Percentiles rank a stretch among this genome's conserved stretches.
These are phyloP conservation scores for Pristionchus mayeri DNA, from an alignment of 2,888 invertebrate genomes.

Conservation along the genomic window DNA sequence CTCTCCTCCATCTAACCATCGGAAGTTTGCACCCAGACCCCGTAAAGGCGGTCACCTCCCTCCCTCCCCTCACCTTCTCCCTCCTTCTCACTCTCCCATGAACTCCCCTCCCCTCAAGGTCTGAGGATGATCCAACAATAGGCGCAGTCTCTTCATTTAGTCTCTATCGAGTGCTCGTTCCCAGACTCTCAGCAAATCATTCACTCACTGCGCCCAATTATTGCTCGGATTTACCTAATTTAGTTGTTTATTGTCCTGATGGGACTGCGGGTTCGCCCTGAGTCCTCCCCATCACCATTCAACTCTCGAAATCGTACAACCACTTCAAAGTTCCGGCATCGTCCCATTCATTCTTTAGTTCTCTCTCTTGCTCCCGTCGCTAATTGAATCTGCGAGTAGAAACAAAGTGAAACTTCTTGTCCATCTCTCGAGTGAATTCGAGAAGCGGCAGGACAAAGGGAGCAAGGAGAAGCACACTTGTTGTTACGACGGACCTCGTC, in stretches of 20 bases:
- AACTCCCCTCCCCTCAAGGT: neutral
- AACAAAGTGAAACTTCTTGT: slow-evolving; percentile 11
- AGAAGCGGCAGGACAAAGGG: neutral
- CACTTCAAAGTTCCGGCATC: slow-evolving; percentile 31
- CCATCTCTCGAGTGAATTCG: neutral
- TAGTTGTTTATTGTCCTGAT: no score
- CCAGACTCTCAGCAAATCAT: slow-evolving; percentile 14
- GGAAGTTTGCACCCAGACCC: slow-evolving; percentile 2
- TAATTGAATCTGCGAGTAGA: slow-evolving; percentile 28
- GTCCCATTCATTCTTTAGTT: slow-evolving; percentile 28
- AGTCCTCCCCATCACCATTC: neutral
- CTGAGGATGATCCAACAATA: slow-evolving; percentile 23
- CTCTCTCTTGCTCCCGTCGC: neutral
- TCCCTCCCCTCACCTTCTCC: neutral
- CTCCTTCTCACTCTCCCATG: slow-evolving; percentile 31
- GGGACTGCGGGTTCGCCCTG: neutral
- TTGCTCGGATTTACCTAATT: slow-evolving; percentile 6
- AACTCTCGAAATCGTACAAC: slow-evolving; percentile 8
- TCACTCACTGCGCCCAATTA: neutral
- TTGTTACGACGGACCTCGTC: neutral
- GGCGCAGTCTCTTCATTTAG: neutral
- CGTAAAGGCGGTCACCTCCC: slow-evolving; percentile 20
- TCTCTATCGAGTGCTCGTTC: neutral
- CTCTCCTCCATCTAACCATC: neutral
- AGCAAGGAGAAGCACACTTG: neutral